Evolutionary conservation across 1,140 invertebrate genomes (phyloP).

Genomic region (Metopolophium dirhodum): DNA sequence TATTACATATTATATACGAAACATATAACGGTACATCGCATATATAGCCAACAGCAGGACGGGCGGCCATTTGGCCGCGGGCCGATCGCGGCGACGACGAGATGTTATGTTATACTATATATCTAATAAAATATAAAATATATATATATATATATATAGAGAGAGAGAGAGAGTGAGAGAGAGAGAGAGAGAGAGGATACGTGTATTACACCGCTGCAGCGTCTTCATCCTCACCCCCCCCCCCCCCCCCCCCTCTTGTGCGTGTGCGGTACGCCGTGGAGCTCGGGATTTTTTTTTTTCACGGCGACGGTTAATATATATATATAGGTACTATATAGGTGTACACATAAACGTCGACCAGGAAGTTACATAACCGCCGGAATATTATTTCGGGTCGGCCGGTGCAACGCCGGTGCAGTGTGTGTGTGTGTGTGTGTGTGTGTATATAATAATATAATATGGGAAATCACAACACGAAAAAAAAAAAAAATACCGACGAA

Average conservation of each 20-base stretch:
- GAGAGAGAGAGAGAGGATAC: neutral
- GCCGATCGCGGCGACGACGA: neutral
- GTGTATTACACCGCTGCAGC: neutral
- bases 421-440: neutral
- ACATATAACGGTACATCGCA: slow-evolving; percentile 46
- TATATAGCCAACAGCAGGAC: slow-evolving; percentile 11
- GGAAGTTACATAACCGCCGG: slow-evolving; percentile 49
- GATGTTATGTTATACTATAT: neutral
- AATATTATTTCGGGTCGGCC: slow-evolving; percentile 32
- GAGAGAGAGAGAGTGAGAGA: no score
- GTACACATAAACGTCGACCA: slow-evolving; percentile 19
- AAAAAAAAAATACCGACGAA: neutral
- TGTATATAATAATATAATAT: neutral
- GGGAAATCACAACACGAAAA: neutral
- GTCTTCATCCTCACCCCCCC: neutral
- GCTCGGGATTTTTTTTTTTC: slow-evolving; percentile 7
- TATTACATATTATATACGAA: slow-evolving; percentile 3
- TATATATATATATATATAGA: neutral
- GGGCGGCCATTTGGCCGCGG: slow-evolving; percentile 45
- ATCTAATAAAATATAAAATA: neutral
- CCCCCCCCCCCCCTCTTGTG: neutral
- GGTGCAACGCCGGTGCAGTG: neutral
- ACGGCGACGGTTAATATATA: neutral
- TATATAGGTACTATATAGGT: neutral
- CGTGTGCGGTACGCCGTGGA: neutral